These are phyloP conservation scores for Calyptomena viridis DNA, from an alignment of 2,113 vertebrate species.

Conservation along the genomic window DNA sequence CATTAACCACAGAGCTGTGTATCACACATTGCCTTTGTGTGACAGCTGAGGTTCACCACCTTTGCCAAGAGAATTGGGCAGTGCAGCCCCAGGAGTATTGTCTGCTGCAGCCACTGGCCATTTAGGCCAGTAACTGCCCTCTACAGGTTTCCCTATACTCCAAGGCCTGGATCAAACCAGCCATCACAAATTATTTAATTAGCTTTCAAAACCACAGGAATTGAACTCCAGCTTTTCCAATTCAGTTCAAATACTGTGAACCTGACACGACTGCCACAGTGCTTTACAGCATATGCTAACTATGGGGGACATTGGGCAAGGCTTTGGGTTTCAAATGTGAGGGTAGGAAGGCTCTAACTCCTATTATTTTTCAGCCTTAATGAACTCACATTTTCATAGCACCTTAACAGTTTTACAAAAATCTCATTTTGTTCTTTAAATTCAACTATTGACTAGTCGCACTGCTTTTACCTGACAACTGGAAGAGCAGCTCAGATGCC, in stretches of 20 bases:
- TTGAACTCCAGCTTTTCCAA: slow-evolving; percentile 42
- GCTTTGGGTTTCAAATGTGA: background rate
- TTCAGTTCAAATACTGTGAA: slow-evolving; percentile 32
- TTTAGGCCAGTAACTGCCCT: slow-evolving; percentile 46
- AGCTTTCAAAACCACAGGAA: slow-evolving; percentile 60
- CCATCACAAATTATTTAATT: slow-evolving; percentile 67
- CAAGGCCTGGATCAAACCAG: slow-evolving; percentile 27
- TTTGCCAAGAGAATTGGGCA: background rate
- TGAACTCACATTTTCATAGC: background rate
- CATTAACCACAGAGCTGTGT: background rate
- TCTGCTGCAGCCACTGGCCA: background rate
- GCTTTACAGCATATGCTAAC: slow-evolving; percentile 26
- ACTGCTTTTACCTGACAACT: slow-evolving; percentile 87
- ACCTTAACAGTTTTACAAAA: background rate
- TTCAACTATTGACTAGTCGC: background rate
- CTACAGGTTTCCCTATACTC: background rate
- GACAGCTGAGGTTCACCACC: background rate
- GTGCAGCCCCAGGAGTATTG: background rate
- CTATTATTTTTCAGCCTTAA: background rate
- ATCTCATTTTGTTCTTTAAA: background rate
- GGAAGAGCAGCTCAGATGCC: slow-evolving; percentile 97
- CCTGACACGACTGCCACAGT: background rate
- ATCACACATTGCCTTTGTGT: background rate
- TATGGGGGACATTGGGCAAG: background rate
- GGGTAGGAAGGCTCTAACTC: background rate